Conservation (phyloP, 1,140 invertebrate species). For the Papilio xuthus region DNA sequence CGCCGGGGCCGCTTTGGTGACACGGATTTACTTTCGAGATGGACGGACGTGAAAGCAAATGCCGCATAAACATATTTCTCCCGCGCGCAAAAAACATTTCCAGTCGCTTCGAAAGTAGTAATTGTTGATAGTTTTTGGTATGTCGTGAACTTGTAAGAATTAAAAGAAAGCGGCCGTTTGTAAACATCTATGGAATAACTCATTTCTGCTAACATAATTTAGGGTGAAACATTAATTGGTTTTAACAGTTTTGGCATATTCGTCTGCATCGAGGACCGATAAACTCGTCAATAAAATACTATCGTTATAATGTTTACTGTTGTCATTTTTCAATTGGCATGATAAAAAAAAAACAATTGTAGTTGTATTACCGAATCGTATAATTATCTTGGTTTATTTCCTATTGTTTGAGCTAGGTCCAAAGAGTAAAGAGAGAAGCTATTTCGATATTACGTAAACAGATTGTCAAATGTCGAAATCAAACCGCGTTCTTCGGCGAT, state of each 20-base stretch:
- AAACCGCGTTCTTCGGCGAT: constrained; percentile 29
- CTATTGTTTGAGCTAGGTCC: constrained; percentile 16
- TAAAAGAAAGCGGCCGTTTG: neutral
- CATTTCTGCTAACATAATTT: neutral
- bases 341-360: neutral
- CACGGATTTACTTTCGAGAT: constrained; percentile 51
- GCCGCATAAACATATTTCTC: constrained; percentile 35
- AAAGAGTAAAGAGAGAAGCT: constrained; percentile 17
- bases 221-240: neutral
- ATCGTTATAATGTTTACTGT: neutral
- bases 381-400: constrained; percentile 7
- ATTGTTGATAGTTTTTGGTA: constrained; percentile 28
- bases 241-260: neutral
- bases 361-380: neutral
- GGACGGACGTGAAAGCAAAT: constrained; percentile 39
- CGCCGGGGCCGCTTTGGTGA: constrained; percentile 54
- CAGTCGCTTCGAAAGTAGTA: constrained; percentile 29
- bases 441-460: constrained; percentile 15
- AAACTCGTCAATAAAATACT: neutral
- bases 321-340: neutral
- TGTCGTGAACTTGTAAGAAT: neutral
- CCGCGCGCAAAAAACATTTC: constrained; percentile 28
- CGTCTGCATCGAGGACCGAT: neutral
- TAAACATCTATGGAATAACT: neutral
- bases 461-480: constrained; percentile 39